These are phyloP conservation scores for Bursaphelenchus okinawaensis DNA, from an alignment of 2,888 invertebrate species.

Conservation along the genomic window DNA sequence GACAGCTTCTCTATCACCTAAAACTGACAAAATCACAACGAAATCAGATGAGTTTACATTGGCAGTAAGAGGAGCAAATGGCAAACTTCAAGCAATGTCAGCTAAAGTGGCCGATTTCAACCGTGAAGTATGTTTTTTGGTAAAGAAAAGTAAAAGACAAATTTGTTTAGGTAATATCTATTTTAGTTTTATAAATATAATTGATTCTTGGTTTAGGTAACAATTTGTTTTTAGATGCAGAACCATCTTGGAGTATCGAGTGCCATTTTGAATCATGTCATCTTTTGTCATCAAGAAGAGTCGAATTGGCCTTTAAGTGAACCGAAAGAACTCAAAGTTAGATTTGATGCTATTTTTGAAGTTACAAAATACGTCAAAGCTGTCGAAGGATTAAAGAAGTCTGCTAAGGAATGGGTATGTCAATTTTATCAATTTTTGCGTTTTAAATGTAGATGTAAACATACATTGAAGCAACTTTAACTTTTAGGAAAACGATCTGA, in stretches of 20 bases:
- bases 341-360: slow-evolving; percentile 97
- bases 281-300: slow-evolving; percentile 98
- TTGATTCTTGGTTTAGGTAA: not conserved
- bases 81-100: slow-evolving; percentile 30
- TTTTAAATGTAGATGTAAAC: too few relatives aligned
- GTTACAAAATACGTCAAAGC: slow-evolving; percentile 74
- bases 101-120: slow-evolving; percentile 49
- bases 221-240: slow-evolving; percentile 33
- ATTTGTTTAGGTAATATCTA: too few relatives aligned
- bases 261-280: slow-evolving; percentile 86
- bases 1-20: slow-evolving; percentile 15
- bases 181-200: not conserved
- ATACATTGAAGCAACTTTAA: not conserved
- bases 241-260: slow-evolving; percentile 80
- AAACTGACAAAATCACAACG: slow-evolving; percentile 16
- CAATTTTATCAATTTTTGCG: not conserved
- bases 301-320: slow-evolving; percentile 91
- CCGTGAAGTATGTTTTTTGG: slow-evolving; percentile 35
- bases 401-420: slow-evolving; percentile 32
- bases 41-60: slow-evolving; percentile 49
- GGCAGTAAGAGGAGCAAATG: slow-evolving; percentile 30
- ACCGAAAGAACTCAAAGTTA: slow-evolving; percentile 82
- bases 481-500: slow-evolving; percentile 22
- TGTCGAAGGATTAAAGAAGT: slow-evolving; percentile 70
- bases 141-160: too few relatives aligned